Percentiles rank a stretch among this genome's conserved stretches.
Evolutionary conservation across 1,140 invertebrate species (phyloP).

Genomic region (Samia ricini): DNA sequence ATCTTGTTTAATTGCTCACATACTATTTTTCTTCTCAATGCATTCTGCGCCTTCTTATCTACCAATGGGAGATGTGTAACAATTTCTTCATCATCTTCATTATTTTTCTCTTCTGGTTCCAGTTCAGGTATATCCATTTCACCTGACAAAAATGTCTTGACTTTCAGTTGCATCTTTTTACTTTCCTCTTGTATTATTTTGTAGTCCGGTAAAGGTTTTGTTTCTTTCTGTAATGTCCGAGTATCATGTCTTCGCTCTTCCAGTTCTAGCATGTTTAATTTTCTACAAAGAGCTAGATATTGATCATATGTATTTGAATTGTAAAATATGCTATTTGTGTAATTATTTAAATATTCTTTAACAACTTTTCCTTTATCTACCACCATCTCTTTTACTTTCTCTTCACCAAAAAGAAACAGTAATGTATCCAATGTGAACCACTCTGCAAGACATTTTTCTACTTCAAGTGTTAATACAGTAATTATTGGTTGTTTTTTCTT

Average conservation of each 20-base stretch:
- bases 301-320: constrained; percentile 70
- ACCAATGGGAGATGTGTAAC: constrained; percentile 75
- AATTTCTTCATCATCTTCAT: constrained; percentile 41
- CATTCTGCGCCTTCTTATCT: constrained; percentile 78
- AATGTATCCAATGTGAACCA: constrained; percentile 80
- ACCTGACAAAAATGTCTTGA: constrained; percentile 76
- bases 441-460: constrained; percentile 78
- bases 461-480: constrained; percentile 55
- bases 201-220: constrained; percentile 79
- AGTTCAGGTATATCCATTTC: constrained; percentile 54
- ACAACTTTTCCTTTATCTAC: constrained; percentile 76
- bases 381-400: constrained; percentile 77
- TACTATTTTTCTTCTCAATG: constrained; percentile 78
- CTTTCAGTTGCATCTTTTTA: constrained; percentile 77
- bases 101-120: constrained; percentile 33
- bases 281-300: constrained; percentile 78
- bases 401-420: constrained; percentile 78
- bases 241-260: constrained; percentile 75
- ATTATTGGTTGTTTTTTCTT: constrained; percentile 54
- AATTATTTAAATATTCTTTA: constrained; percentile 75
- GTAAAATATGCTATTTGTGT: constrained; percentile 60
- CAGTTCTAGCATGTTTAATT: constrained; percentile 77
- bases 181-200: constrained; percentile 78
- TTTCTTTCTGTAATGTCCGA: constrained; percentile 50
- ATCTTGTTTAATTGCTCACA: constrained; percentile 78